phyloP scores from a whole-genome alignment of 2,113 vertebrate species.

The Tachuris rubrigastra region DNA sequence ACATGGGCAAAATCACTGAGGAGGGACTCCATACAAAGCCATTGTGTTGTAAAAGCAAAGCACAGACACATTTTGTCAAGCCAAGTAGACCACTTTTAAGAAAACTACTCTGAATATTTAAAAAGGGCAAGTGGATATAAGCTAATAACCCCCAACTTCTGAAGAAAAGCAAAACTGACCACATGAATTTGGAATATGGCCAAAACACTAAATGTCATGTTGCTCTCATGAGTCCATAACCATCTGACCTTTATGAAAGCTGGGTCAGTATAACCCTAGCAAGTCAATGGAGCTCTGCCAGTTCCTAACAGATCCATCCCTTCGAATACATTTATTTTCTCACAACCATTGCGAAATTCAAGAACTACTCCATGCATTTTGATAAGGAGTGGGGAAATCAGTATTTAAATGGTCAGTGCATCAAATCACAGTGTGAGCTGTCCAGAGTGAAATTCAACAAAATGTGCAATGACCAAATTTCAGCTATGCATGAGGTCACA shows the following conservation, averaged over 20 bases:
- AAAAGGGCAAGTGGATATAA: background rate
- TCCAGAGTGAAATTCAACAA: background rate
- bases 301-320: background rate
- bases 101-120: conserved; percentile 9
- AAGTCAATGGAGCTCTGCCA: conserved; percentile 23
- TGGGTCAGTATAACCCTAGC: background rate
- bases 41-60: background rate
- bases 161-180: background rate
- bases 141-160: background rate
- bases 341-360: background rate
- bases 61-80: background rate
- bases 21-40: background rate
- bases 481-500: background rate
- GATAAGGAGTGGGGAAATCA: background rate
- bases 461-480: background rate
- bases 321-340: background rate
- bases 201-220: background rate
- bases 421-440: background rate
- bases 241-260: background rate
- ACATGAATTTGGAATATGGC: background rate
- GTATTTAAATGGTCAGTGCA: background rate
- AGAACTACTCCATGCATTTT: background rate
- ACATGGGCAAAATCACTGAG: background rate
- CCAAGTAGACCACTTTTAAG: background rate
- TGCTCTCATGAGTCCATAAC: background rate